Percentiles rank a stretch among this genome's conserved stretches.
phyloP scores from a whole-genome alignment of 2,113 vertebrate species.

The Coptodon bakossiorum region DNA sequence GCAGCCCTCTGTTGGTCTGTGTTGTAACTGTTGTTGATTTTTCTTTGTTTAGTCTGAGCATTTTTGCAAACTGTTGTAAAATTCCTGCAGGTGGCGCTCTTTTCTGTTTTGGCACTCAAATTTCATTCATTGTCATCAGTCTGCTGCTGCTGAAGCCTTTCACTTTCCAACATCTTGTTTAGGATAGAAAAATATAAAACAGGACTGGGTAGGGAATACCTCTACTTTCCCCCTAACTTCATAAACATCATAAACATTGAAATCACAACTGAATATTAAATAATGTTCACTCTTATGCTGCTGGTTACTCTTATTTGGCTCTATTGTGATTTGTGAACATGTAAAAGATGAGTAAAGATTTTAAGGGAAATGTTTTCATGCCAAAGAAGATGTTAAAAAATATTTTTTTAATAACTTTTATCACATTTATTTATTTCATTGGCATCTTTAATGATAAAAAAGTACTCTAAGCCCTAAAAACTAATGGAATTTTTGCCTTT shows the following conservation, averaged over 20 bases:
- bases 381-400: neutral
- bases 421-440: neutral
- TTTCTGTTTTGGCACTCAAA: neutral
- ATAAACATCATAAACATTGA: neutral
- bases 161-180: neutral
- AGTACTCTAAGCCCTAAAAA: neutral
- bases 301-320: neutral
- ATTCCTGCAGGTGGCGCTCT: conserved; percentile 3
- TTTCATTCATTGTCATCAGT: neutral
- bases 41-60: neutral
- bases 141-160: neutral
- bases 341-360: neutral
- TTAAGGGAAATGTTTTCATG: neutral
- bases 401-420: neutral
- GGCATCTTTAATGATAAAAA: neutral
- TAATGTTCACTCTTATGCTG: neutral
- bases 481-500: neutral
- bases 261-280: neutral
- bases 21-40: neutral
- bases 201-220: neutral
- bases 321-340: neutral
- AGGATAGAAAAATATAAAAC: neutral
- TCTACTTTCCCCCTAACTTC: neutral
- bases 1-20: neutral
- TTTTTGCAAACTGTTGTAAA: neutral